Conservation (phyloP, 2,888 invertebrate species). For the Toxonevra muliebris region DNA sequence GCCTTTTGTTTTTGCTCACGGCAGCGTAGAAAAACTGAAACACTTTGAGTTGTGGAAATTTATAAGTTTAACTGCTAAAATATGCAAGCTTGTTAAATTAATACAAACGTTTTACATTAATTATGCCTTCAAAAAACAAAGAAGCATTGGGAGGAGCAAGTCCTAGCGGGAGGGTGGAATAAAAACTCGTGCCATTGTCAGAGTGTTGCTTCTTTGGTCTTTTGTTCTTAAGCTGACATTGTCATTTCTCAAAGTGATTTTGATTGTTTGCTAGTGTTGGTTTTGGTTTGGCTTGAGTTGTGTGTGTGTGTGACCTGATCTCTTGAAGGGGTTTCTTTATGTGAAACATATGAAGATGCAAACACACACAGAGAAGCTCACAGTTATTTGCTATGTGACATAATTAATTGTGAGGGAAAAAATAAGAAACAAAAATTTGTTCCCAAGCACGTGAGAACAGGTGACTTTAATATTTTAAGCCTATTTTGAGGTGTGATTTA, state of each 20-base stretch:
- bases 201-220: neutral
- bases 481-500: constrained; percentile 9
- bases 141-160: neutral
- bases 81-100: constrained; percentile 3
- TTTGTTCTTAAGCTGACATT: neutral
- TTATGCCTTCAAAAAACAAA: neutral
- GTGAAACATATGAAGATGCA: neutral
- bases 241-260: constrained; percentile 2
- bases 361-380: neutral
- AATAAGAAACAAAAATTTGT: neutral
- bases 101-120: constrained; percentile 5
- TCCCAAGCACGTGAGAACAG: neutral
- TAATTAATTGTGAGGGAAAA: no score
- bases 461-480: constrained; percentile 5
- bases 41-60: no score
- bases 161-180: neutral
- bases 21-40: neutral
- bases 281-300: neutral
- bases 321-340: neutral
- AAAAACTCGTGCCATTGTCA: neutral
- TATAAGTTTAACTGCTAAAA: neutral
- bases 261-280: neutral
- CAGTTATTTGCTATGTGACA: neutral
- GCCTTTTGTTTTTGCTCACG: neutral
- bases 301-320: neutral